Evolutionary conservation across 2,888 invertebrate species (phyloP).

Genomic region (Tinea trinotella): DNA sequence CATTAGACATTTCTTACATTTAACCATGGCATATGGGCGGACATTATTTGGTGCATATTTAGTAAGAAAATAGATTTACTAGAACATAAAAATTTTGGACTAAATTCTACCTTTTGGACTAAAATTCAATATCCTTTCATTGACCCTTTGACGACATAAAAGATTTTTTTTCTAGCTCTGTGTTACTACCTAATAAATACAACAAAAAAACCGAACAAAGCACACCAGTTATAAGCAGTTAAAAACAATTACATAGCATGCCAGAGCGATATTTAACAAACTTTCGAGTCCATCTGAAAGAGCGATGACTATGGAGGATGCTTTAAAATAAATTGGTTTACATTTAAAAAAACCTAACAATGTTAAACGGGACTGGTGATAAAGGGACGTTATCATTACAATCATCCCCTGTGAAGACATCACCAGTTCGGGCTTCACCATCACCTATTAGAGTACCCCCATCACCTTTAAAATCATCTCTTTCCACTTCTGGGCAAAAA

Average conservation of each 20-base stretch:
- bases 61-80: too few species aligned
- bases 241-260: background rate
- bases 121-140: too few species aligned
- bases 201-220: background rate
- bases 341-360: too few species aligned
- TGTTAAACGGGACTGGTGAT: slow-evolving; percentile 57
- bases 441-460: slow-evolving; percentile 54
- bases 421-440: slow-evolving; percentile 51
- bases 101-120: too few species aligned
- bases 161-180: too few species aligned
- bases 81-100: too few species aligned
- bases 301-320: background rate
- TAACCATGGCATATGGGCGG: too few species aligned
- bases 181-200: too few species aligned
- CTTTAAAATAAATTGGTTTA: background rate
- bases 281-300: slow-evolving; percentile 1
- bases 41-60: too few species aligned
- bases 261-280: background rate
- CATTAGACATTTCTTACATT: too few species aligned
- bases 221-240: background rate
- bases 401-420: slow-evolving; percentile 48
- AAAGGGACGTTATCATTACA: slow-evolving; percentile 45
- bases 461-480: slow-evolving; percentile 55
- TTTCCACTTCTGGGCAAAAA: slow-evolving; percentile 39
- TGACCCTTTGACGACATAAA: too few species aligned